phyloP scores from a whole-genome alignment of 2,797 vertebrate genomes.

The Sitta carolinensis region DNA sequence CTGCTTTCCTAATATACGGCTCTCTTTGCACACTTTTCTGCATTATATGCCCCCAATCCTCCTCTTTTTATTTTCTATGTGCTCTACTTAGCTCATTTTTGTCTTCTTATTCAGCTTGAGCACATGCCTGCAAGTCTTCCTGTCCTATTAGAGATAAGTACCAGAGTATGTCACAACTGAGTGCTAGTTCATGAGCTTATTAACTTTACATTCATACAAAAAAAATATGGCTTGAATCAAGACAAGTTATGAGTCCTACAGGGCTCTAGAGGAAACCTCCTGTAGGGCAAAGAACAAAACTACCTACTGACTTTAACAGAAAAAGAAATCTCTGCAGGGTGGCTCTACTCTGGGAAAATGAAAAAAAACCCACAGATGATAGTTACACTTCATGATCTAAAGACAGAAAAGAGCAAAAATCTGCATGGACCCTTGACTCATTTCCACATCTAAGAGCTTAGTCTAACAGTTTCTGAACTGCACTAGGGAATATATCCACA shows the following conservation, averaged over 20 bases:
- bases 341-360: neutral
- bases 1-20: neutral
- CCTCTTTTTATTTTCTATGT: neutral
- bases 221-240: neutral
- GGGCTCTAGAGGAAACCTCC: neutral
- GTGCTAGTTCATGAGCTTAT: neutral
- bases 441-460: constrained; percentile 39
- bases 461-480: neutral
- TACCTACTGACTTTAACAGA: neutral
- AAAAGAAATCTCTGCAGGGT: constrained; percentile 7
- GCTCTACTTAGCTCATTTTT: neutral
- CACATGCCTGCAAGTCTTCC: neutral
- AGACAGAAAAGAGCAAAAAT: constrained; percentile 25
- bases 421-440: constrained; percentile 36
- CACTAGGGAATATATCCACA: neutral
- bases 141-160: neutral
- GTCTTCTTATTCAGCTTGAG: neutral
- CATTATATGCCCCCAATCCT: neutral
- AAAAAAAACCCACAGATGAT: neutral
- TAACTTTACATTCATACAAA: neutral
- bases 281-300: neutral
- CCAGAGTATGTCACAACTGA: neutral
- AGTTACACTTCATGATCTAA: constrained; percentile 11
- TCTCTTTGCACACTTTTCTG: neutral
- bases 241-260: neutral